Evolutionary conservation across 2,797 vertebrate genomes (phyloP), one percentile per base, ranked within the genome.

Genomic region (Sebastes cheni): DNA sequence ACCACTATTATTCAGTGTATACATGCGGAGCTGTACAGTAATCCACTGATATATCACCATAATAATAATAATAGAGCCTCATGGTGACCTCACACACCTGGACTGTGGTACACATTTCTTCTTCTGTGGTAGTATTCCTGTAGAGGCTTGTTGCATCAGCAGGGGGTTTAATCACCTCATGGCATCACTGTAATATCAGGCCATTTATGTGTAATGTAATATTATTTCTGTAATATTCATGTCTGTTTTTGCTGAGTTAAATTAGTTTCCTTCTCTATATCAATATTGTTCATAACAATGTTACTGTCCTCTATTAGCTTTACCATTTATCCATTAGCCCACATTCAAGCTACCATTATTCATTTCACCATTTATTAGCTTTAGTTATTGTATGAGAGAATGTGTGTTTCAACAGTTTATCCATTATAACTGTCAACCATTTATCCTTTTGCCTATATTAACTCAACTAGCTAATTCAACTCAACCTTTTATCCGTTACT

Each of bases 341-440:
- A 39, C 12, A 39, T 39, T 13, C 4, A 39, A 46, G 6, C 6
- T 46, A 18, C 0, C 16, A 13, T 46, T 18, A 46, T 46, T 46
- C 5, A 46, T 46, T 46, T 18, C 42, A 46, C 42, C 42, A 46
- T 46, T 46, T 18, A 34, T 34, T 11, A 34, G 34, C 34, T 34
- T 46, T 18, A 46, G 14, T 16, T 46, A 46, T 39, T 27, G 25
- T 27, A 27, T 27, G 25, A 27, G 25, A 27, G 25, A 27, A 27
- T 27, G 25, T 32, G 13, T 46, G 0, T 32, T 36, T 30, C 8
- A 6, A 29, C 4, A 14, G 18, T 36, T 27, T 32, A 5, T 16
- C 1, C n/a, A 23, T 27, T n/a, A 5, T 18, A 46, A 16, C 0
- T 0, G 6, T 42, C 8, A 25, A 22, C 4, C 10, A 29, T 36